Evolutionary conservation across 2,888 invertebrate genomes (phyloP).

Genomic region (Cactoblastis cactorum): DNA sequence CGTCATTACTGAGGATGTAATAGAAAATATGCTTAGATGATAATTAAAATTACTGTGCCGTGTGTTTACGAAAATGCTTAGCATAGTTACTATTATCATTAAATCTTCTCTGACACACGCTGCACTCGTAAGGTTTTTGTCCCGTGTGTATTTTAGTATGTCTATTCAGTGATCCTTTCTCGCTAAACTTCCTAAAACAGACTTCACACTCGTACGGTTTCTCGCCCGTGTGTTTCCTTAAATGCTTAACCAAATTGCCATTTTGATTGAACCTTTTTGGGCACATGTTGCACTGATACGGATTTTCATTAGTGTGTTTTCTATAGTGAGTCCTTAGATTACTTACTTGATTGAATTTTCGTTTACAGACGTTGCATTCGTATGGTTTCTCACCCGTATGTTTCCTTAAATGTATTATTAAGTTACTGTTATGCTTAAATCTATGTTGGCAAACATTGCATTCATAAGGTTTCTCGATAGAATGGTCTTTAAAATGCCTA

Average conservation of each 20-base stretch:
- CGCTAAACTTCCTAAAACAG: background rate
- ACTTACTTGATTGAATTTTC: background rate
- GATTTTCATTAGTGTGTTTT: conserved; percentile 7
- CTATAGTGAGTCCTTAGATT: conserved; percentile 3
- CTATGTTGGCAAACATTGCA: background rate
- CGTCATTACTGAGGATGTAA: no score
- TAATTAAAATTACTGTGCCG: background rate
- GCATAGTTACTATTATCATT: conserved; percentile 3
- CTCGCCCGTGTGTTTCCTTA: conserved; percentile 9
- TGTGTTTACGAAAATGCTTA: conserved; percentile 7
- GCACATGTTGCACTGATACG: conserved; percentile 4
- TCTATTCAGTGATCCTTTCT: background rate
- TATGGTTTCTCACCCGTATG: conserved; percentile 8
- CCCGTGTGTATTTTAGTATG: conserved; percentile 8
- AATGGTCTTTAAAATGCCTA: conserved; percentile 1
- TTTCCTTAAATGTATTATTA: conserved; percentile 10
- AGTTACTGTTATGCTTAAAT: conserved; percentile 3
- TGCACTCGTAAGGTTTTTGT: conserved; percentile 4
- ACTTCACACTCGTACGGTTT: conserved; percentile 8
- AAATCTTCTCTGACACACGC: background rate
- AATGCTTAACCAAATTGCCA: conserved; percentile 1
- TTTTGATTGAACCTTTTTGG: background rate
- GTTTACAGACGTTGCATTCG: conserved; percentile 6
- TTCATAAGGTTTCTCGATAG: conserved; percentile 7
- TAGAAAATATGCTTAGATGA: no score